Evolutionary conservation across 53 echinoderm and acorn worm species (phyloP).

Genomic region (Hippasteria phrygiana): DNA sequence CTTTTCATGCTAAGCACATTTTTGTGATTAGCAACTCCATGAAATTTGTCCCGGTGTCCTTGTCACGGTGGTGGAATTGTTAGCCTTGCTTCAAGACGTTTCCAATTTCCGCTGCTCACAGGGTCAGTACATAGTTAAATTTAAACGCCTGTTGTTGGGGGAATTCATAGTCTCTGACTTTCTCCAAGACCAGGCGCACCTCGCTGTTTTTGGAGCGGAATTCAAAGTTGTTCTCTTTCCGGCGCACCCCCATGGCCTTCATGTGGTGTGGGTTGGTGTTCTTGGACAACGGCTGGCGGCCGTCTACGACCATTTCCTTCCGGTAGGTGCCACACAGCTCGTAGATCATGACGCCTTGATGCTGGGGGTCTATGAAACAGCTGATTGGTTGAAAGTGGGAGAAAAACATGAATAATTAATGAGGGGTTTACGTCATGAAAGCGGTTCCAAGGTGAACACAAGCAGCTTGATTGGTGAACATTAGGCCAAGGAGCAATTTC

Average conservation of each 20-base stretch:
- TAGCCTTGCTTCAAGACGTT: no score
- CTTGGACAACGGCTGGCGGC: conserved; percentile 74
- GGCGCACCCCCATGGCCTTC: conserved; percentile 83
- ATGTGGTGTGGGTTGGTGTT: conserved; percentile 87
- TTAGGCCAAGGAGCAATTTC: no score
- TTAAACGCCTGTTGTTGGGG: conserved; percentile 90
- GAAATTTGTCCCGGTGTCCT: no score
- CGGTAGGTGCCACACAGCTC: conserved; percentile 75
- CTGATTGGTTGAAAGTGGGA: conserved; percentile 55
- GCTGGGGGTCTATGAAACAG: conserved; percentile 94
- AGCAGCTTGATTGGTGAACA: not conserved
- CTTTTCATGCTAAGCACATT: no score
- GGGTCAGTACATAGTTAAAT: conserved; percentile 92
- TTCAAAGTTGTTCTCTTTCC: conserved; percentile 94
- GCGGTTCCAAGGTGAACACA: no score
- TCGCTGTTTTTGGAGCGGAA: conserved; percentile 92
- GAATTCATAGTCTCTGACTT: conserved; percentile 69
- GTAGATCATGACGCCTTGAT: conserved; percentile 91
- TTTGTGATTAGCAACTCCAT: no score
- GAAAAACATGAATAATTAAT: not conserved
- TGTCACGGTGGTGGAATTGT: no score
- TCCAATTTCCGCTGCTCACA: no score
- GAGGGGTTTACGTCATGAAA: no score
- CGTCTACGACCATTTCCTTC: conserved; percentile 89
- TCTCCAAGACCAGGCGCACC: conserved; percentile 80